Conservation (phyloP, 2,113 vertebrate species). For the Haliaeetus leucogaster region DNA sequence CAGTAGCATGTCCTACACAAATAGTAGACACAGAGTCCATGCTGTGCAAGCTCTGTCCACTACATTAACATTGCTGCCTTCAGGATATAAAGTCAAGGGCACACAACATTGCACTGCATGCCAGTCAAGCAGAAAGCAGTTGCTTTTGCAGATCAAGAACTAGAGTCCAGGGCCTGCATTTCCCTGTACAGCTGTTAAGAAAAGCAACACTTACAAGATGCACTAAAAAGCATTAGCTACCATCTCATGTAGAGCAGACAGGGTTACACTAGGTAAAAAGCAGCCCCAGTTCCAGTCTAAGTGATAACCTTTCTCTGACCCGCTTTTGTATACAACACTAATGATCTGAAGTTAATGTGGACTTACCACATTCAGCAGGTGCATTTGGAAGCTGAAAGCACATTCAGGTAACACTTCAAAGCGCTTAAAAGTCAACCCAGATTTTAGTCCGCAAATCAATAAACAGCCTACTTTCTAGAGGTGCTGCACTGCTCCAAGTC, state of each 20-base stretch:
- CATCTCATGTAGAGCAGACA: neutral
- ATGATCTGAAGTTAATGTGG: neutral
- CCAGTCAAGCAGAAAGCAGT: neutral
- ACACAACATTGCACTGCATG: neutral
- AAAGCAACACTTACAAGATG: neutral
- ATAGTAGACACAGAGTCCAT: neutral
- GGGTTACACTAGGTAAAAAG: no score
- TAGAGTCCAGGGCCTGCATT: neutral
- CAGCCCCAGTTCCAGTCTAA: neutral
- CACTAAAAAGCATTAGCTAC: neutral
- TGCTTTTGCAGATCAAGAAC: neutral
- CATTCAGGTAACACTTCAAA: neutral
- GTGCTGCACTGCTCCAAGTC: neutral
- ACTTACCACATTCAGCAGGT: accelerated
- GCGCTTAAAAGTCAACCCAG: neutral
- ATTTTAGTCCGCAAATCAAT: neutral
- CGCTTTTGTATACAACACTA: neutral
- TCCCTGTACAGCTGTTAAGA: neutral
- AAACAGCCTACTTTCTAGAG: neutral
- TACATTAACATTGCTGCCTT: neutral
- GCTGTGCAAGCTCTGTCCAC: neutral
- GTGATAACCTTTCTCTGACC: neutral
- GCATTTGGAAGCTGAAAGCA: neutral
- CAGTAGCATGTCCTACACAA: neutral
- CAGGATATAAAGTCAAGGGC: neutral